Evolutionary conservation across 2,113 vertebrate species (phyloP).

Genomic region (Trichechus manatus): DNA sequence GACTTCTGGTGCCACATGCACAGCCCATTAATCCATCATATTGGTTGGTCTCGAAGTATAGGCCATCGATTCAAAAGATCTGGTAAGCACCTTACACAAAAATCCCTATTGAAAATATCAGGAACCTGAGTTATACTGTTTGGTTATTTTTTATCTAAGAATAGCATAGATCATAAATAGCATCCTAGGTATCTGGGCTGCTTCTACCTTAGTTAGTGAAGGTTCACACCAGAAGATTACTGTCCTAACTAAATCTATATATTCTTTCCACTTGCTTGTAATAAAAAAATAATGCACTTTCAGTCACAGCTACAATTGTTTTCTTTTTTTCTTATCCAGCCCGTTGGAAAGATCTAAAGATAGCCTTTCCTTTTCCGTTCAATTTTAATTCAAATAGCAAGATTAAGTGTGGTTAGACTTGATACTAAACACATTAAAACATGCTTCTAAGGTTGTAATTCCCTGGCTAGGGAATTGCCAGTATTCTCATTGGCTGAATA

Average conservation of each 20-base stretch:
- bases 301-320: slow-evolving; percentile 24
- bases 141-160: slow-evolving; percentile 55
- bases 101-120: neutral
- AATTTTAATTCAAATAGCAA: slow-evolving; percentile 57
- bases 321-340: slow-evolving; percentile 21
- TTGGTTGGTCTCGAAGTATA: slow-evolving; percentile 98
- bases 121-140: neutral
- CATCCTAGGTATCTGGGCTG: neutral
- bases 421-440: slow-evolving; percentile 53
- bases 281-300: slow-evolving; percentile 32
- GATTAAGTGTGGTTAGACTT: slow-evolving; percentile 55
- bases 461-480: neutral
- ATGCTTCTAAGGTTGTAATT: slow-evolving; percentile 32
- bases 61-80: slow-evolving; percentile 99
- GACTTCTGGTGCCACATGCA: slow-evolving; percentile 99
- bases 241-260: slow-evolving; percentile 18
- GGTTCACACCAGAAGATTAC: neutral
- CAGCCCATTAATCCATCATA: slow-evolving; percentile 97
- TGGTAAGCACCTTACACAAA: slow-evolving; percentile 87
- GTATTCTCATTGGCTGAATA: slow-evolving; percentile 29
- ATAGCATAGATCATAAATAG: slow-evolving; percentile 6
- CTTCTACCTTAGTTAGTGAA: slow-evolving; percentile 32
- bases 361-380: slow-evolving; percentile 50
- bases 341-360: slow-evolving; percentile 50
- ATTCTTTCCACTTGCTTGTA: slow-evolving; percentile 14